Evolutionary conservation across 2,888 invertebrate species (phyloP).

Genomic region (Torymus texanus): DNA sequence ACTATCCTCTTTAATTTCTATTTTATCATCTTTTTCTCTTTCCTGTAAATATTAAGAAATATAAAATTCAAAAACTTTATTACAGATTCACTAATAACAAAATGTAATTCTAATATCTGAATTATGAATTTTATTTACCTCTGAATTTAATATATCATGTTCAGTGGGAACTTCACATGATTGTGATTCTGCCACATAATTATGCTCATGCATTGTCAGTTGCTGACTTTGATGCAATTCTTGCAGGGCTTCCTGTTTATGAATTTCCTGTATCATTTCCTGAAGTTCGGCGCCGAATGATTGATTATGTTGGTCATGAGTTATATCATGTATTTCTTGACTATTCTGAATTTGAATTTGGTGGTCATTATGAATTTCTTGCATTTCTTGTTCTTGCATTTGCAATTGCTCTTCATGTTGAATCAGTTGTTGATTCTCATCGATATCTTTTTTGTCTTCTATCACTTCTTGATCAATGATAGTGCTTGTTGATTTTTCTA

Average conservation of each 20-base stretch:
- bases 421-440: slow-evolving; percentile 4
- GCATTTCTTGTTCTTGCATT: slow-evolving; percentile 14
- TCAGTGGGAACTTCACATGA: slow-evolving; percentile 15
- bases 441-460: neutral
- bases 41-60: neutral
- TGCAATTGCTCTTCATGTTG: slow-evolving; percentile 18
- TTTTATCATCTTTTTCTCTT: neutral
- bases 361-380: slow-evolving; percentile 17
- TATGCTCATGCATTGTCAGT: slow-evolving; percentile 51
- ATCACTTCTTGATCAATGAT: neutral
- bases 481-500: neutral
- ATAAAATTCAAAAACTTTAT: slow-evolving; percentile 3
- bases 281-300: slow-evolving; percentile 44
- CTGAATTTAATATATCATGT: slow-evolving; percentile 8
- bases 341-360: slow-evolving; percentile 15
- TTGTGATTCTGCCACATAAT: slow-evolving; percentile 53
- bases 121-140: slow-evolving; percentile 31
- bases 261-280: slow-evolving; percentile 48
- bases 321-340: slow-evolving; percentile 25
- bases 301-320: slow-evolving; percentile 36
- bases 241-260: slow-evolving; percentile 36
- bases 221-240: slow-evolving; percentile 46
- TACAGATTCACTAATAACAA: neutral
- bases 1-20: slow-evolving; percentile 8
- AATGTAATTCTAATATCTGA: slow-evolving; percentile 1